Conservation (phyloP, 2,888 invertebrate genomes). For the Busseola fusca region DNA sequence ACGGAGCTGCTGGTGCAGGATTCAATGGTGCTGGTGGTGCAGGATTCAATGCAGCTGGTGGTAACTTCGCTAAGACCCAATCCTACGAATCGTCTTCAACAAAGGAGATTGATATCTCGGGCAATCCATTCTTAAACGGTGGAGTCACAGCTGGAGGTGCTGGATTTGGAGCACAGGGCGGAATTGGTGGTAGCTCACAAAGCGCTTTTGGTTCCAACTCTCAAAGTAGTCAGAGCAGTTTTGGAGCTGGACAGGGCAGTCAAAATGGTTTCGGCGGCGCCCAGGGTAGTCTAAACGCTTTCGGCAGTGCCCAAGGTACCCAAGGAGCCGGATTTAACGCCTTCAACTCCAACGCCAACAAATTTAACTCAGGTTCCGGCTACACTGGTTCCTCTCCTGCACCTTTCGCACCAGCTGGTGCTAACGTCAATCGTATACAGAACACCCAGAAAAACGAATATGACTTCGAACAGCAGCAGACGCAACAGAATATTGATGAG, state of each 20-base stretch:
- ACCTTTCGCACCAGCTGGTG: constrained; percentile 78
- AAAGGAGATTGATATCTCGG: constrained; percentile 75
- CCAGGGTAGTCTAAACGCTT: constrained; percentile 7
- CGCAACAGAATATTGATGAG: constrained; percentile 79
- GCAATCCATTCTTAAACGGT: constrained; percentile 78
- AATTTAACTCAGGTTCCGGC: constrained; percentile 69
- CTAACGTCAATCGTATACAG: constrained; percentile 80
- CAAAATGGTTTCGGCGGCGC: constrained; percentile 11
- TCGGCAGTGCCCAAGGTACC: constrained; percentile 18
- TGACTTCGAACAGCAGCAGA: constrained; percentile 77
- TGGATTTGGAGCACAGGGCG: constrained; percentile 46
- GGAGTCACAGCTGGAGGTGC: constrained; percentile 52
- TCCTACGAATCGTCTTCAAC: constrained; percentile 38
- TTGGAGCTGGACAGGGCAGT: constrained; percentile 19
- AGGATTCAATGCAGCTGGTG: constrained; percentile 53
- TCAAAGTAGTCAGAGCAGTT: constrained; percentile 40
- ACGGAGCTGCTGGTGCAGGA: constrained; percentile 48
- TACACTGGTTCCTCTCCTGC: constrained; percentile 81
- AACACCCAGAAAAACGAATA: constrained; percentile 77
- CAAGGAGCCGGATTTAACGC: constrained; percentile 53
- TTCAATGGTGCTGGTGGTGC: constrained; percentile 58
- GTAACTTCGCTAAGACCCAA: constrained; percentile 40
- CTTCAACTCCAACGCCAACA: constrained; percentile 60
- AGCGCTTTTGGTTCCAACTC: constrained; percentile 20
- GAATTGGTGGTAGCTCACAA: constrained; percentile 49